These are phyloP conservation scores for Lampris incognitus DNA, from an alignment of 2,113 vertebrate genomes.

Conservation along the genomic window DNA sequence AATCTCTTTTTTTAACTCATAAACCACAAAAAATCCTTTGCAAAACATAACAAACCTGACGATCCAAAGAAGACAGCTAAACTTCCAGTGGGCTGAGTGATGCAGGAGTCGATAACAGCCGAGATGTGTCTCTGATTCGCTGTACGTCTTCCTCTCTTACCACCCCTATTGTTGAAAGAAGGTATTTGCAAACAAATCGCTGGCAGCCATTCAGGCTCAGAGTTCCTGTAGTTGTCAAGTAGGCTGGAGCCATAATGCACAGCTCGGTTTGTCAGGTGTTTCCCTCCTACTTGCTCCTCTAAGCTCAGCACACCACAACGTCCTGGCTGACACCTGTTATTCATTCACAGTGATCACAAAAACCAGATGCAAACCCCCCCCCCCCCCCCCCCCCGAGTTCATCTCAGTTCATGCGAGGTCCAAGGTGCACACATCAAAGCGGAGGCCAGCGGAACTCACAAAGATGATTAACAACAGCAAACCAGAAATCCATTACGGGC, in stretches of 20 bases:
- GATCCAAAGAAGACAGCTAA: slow-evolving; percentile 41
- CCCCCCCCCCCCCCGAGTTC: slow-evolving; percentile 3
- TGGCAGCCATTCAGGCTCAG: slow-evolving; percentile 15
- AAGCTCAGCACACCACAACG: slow-evolving; percentile 37
- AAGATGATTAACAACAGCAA: slow-evolving; percentile 16
- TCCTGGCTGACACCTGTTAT: neutral
- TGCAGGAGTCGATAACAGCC: slow-evolving; percentile 18
- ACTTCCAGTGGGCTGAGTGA: slow-evolving; percentile 40
- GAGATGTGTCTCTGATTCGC: neutral
- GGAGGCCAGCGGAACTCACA: slow-evolving; percentile 19
- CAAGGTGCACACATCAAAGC: slow-evolving; percentile 13
- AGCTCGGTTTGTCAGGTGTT: neutral
- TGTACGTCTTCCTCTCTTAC: slow-evolving; percentile 2
- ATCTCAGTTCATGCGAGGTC: slow-evolving; percentile 12
- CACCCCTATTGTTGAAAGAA: slow-evolving; percentile 10
- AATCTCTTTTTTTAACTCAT: slow-evolving; percentile 56
- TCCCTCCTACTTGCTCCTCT: slow-evolving; percentile 8
- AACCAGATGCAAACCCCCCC: neutral
- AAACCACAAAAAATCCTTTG: slow-evolving; percentile 46
- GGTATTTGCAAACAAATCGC: slow-evolving; percentile 21
- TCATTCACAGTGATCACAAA: neutral
- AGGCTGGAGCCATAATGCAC: slow-evolving; percentile 10
- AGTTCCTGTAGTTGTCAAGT: slow-evolving; percentile 5
- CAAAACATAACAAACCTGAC: slow-evolving; percentile 34
- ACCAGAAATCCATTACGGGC: slow-evolving; percentile 3